A percentile compares a stretch with the other conserved stretches of the same genome.
Conservation (phyloP, 2,113 vertebrate species). For the Mustela lutreola region DNA sequence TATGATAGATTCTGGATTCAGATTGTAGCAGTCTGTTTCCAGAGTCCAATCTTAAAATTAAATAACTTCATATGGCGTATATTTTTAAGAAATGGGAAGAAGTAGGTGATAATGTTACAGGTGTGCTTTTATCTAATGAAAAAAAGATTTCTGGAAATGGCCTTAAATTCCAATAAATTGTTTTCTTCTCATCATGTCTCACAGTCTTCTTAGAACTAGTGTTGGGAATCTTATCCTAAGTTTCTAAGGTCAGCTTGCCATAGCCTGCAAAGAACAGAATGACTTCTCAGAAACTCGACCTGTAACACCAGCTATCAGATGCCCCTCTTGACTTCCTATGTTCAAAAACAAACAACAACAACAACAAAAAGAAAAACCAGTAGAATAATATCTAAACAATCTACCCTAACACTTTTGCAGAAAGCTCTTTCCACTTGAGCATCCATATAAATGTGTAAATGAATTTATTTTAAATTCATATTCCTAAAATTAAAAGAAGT, state of each 20-base stretch:
- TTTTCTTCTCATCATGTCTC: neutral
- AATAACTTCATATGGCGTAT: neutral
- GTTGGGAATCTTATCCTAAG: neutral
- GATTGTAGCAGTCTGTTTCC: neutral
- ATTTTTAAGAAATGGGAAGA: neutral
- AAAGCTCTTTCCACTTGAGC: neutral
- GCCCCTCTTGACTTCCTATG: rapidly evolving
- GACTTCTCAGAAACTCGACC: neutral
- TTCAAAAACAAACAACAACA: neutral
- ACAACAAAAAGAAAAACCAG: neutral
- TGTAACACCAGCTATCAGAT: neutral
- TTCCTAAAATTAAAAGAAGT: neutral
- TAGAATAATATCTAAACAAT: neutral
- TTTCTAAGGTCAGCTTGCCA: rapidly evolving
- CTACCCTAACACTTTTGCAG: no score
- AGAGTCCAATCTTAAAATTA: neutral
- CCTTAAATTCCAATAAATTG: neutral
- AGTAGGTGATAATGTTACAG: neutral
- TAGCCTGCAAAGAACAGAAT: neutral
- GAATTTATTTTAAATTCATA: neutral
- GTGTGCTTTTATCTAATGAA: neutral
- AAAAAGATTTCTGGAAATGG: neutral
- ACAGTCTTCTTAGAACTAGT: neutral
- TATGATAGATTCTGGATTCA: neutral
- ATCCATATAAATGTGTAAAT: no score